A percentile compares a stretch with the other conserved stretches of the same genome.
Conservation (phyloP, 2,888 invertebrate species). For the Catonia carolina region DNA sequence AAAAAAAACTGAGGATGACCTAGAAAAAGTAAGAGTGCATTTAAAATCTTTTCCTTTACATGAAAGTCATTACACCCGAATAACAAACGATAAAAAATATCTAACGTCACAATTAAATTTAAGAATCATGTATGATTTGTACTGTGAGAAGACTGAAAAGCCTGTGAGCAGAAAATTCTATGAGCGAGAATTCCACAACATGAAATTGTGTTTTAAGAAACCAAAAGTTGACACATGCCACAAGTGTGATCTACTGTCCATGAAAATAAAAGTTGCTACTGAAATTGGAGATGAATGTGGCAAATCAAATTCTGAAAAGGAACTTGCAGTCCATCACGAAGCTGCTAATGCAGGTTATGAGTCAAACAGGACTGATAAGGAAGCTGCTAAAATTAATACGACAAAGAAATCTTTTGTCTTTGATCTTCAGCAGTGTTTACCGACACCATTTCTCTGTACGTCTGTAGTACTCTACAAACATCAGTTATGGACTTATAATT, state of each 20-base stretch:
- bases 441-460: conserved; percentile 21
- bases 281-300: conserved; percentile 14
- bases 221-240: conserved; percentile 32
- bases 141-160: conserved; percentile 9
- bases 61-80: conserved; percentile 20
- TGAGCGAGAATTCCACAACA: conserved; percentile 25
- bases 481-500: conserved; percentile 16
- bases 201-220: conserved; percentile 29
- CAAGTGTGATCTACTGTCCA: conserved; percentile 27
- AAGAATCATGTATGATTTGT: conserved; percentile 10
- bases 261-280: conserved; percentile 15
- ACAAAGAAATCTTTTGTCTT: conserved; percentile 21
- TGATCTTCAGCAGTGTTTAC: conserved; percentile 27
- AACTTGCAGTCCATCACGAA: conserved; percentile 5
- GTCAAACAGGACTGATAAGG: conserved; percentile 18
- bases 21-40: background rate
- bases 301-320: background rate
- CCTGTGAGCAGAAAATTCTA: conserved; percentile 18
- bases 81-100: conserved; percentile 13
- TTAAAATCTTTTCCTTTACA: conserved; percentile 2
- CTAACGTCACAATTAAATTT: conserved; percentile 16
- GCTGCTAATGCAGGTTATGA: conserved; percentile 21
- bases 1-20: background rate
- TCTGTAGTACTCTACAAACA: conserved; percentile 17
- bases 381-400: conserved; percentile 18